These are phyloP conservation scores for Dasysyrphus tricinctus DNA, from an alignment of 2,888 invertebrate genomes.

Conservation along the genomic window DNA sequence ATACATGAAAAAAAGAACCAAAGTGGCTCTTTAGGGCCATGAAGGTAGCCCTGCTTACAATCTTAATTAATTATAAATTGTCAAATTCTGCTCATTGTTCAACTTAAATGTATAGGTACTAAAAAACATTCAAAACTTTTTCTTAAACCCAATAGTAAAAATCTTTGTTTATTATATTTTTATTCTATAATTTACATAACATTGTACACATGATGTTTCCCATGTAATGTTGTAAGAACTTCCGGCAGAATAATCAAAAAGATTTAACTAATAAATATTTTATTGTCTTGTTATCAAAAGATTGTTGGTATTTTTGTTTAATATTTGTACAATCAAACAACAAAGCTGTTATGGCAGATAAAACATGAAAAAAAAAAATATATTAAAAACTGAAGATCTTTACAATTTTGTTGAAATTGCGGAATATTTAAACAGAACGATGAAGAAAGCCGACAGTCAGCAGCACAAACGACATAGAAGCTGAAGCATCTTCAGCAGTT, in stretches of 20 bases:
- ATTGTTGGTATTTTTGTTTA: slow-evolving; percentile 19
- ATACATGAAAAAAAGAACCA: too few species aligned
- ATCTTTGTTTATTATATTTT: not conserved
- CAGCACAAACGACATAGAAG: not conserved
- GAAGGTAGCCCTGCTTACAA: too few species aligned
- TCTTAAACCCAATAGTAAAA: too few species aligned
- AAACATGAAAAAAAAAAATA: not conserved
- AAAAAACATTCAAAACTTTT: too few species aligned
- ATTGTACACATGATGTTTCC: not conserved
- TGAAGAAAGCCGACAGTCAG: not conserved
- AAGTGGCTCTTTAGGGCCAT: too few species aligned
- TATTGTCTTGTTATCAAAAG: slow-evolving; percentile 20
- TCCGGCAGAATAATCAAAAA: not conserved
- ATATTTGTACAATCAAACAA: not conserved
- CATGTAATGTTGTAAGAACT: not conserved
- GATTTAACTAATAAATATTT: slow-evolving; percentile 21
- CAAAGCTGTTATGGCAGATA: not conserved
- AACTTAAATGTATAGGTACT: too few species aligned
- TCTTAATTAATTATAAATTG: too few species aligned
- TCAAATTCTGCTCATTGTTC: too few species aligned
- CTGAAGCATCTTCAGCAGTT: slow-evolving; percentile 1
- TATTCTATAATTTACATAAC: not conserved
- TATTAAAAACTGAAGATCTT: slow-evolving; percentile 20
- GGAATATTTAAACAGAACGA: slow-evolving; percentile 1
- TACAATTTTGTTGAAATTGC: slow-evolving; percentile 12